Evolutionary conservation across 2,113 vertebrate species (phyloP), one percentile per base, ranked within the genome.

Genomic region (Mormyrus lacerda): DNA sequence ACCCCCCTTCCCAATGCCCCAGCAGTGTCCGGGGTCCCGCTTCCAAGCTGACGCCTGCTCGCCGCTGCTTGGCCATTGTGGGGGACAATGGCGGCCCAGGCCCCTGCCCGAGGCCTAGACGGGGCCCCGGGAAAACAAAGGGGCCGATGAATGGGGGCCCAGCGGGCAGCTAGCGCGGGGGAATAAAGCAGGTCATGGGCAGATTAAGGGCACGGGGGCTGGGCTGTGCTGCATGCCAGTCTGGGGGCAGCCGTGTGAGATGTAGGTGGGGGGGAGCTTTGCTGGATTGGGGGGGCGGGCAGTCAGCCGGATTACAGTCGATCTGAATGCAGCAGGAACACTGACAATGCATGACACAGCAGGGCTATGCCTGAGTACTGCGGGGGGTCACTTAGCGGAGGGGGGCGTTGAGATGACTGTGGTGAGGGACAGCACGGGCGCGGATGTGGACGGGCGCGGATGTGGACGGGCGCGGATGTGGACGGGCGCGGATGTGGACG

Each of bases 161-260:
- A 93, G 89, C 89, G 91, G 93, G 92, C 91, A 92, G 90, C 93
- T 91, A 88, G 89, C 89, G 85, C 85, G 55, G 89, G 91, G 89
- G 93, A 91, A 94, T 94, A 95, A 96, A 96, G 93, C 94, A 95
- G 95, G 95, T 96, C 96, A 96, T 92, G 87, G 92, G 91, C 93
- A 95, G 95, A 96, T 96, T 96, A 96, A 93, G 93, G 92, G 83
- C 47, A 89, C 44, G 83, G 89, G 90, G 90, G 89, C 87, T 89
- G 89, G 45, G 88, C 89, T 58, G 44, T 84, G 69, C 88, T 89
- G 87, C 88, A 85, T 88, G 89, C 89, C 89, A 92, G 90, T 88
- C 88, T 65, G 88, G 73, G 27, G 90, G 51, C 76, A 88, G 90
- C 44, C 35, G 47, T 90, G 76, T 89, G 86, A 31, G 48, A 31